Evolutionary conservation across 2,888 invertebrate species (phyloP).

Genomic region (Synergus itoensis): DNA sequence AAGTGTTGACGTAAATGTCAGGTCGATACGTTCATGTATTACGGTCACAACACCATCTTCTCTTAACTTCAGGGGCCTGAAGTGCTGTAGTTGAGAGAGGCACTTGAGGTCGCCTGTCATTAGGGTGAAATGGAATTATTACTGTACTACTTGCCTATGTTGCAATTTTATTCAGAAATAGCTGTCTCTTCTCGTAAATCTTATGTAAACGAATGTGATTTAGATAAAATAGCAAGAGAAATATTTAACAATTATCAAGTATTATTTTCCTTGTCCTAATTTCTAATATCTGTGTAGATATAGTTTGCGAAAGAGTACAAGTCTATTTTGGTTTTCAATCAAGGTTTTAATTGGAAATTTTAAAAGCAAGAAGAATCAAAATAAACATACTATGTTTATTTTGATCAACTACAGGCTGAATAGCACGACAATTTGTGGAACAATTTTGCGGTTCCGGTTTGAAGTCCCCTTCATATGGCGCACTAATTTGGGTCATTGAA

Average conservation of each 20-base stretch:
- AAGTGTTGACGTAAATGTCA: constrained; percentile 37
- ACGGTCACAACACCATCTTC: constrained; percentile 18
- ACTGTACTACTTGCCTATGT: constrained; percentile 10
- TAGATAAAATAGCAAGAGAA: neutral
- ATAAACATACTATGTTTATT: neutral
- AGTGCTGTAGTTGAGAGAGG: constrained; percentile 14
- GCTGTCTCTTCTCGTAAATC: neutral
- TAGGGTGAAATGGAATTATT: constrained; percentile 18
- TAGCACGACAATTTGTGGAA: constrained; percentile 8
- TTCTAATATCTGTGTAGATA: neutral
- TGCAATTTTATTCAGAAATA: neutral
- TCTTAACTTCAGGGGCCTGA: constrained; percentile 17
- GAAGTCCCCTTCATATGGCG: constrained; percentile 17
- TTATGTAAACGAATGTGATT: neutral
- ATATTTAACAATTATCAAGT: too few species aligned
- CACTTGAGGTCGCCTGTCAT: constrained; percentile 31
- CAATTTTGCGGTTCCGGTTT: constrained; percentile 15
- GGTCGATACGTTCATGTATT: constrained; percentile 23
- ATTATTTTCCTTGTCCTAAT: neutral
- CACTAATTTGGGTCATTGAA: constrained; percentile 27
- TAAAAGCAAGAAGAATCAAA: neutral
- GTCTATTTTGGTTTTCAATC: neutral
- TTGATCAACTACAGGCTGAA: constrained; percentile 6
- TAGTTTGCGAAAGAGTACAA: neutral
- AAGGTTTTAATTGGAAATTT: neutral